Percentiles rank a stretch among this genome's conserved stretches.
phyloP scores from a whole-genome alignment of 2,797 vertebrate genomes.

The Sorex maritimensis region DNA sequence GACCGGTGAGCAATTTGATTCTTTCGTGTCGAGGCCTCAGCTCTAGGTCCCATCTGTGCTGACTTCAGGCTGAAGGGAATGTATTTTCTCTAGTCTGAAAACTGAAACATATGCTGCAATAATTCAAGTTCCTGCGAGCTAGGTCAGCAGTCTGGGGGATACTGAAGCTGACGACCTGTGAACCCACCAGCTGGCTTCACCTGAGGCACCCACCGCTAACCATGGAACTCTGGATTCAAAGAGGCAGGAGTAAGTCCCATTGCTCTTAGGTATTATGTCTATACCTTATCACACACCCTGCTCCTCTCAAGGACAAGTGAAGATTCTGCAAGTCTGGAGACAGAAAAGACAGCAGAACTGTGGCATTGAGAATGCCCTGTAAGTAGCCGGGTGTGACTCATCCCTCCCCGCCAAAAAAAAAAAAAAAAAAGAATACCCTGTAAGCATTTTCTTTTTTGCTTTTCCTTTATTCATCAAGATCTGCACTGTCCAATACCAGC shows the following conservation, averaged over 20 bases:
- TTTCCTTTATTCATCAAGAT: not conserved
- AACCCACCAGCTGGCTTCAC: not conserved
- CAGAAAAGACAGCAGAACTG: not conserved
- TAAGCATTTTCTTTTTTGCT: not conserved
- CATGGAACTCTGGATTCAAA: not conserved
- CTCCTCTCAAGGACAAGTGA: not conserved
- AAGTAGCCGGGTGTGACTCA: too few species aligned
- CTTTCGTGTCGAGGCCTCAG: not conserved
- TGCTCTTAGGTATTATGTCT: not conserved
- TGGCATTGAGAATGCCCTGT: not conserved
- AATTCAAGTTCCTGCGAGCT: slow-evolving; percentile 60
- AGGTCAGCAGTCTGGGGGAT: slow-evolving; percentile 16
- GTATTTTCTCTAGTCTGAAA: slow-evolving; percentile 52
- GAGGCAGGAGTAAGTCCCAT: not conserved
- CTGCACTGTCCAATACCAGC: not conserved
- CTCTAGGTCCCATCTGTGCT: slow-evolving; percentile 78
- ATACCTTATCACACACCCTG: not conserved
- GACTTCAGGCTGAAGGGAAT: slow-evolving; percentile 72
- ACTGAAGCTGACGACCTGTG: not conserved
- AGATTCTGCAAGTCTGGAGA: not conserved
- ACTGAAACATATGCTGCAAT: slow-evolving; percentile 68
- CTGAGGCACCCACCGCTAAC: not conserved
- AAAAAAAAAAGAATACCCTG: not conserved
- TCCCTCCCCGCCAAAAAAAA: too few species aligned
- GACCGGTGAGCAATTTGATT: slow-evolving; percentile 65